A percentile compares a stretch with the other conserved stretches of the same genome.
Evolutionary conservation across 2,888 invertebrate species (phyloP).

Genomic region (Athrips mouffetella): DNA sequence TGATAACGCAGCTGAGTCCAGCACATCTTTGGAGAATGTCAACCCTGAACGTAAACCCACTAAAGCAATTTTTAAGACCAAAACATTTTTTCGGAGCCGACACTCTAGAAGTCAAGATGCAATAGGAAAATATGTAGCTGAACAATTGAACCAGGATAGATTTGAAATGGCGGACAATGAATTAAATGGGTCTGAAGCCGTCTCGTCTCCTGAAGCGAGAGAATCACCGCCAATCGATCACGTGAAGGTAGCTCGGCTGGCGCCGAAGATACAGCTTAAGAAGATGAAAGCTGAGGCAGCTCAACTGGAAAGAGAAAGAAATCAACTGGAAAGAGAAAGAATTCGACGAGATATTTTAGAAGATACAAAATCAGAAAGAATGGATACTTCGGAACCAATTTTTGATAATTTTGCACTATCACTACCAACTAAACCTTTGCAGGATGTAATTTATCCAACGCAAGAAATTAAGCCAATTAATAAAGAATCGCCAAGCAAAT

Average conservation of each 20-base stretch:
- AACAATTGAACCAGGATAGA: slow-evolving; percentile 67
- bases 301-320: slow-evolving; percentile 52
- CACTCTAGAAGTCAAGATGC: slow-evolving; percentile 76
- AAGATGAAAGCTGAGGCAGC: slow-evolving; percentile 72
- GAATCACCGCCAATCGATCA: slow-evolving; percentile 70
- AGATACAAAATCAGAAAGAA: slow-evolving; percentile 23
- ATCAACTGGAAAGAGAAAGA: slow-evolving; percentile 52
- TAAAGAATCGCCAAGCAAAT: slow-evolving; percentile 29
- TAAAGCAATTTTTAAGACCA: slow-evolving; percentile 75
- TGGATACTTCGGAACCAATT: slow-evolving; percentile 21
- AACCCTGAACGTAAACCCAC: slow-evolving; percentile 37
- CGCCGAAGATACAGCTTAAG: slow-evolving; percentile 73
- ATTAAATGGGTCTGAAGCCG: slow-evolving; percentile 58
- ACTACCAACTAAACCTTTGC: slow-evolving; percentile 22
- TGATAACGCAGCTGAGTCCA: slow-evolving; percentile 35
- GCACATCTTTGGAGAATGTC: slow-evolving; percentile 37
- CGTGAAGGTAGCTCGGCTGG: slow-evolving; percentile 75
- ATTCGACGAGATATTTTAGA: slow-evolving; percentile 22
- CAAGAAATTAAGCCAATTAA: slow-evolving; percentile 54
- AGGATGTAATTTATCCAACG: slow-evolving; percentile 52
- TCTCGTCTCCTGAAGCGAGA: slow-evolving; percentile 58
- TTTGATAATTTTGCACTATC: slow-evolving; percentile 15
- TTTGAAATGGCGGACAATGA: slow-evolving; percentile 63
- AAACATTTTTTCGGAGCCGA: slow-evolving; percentile 76
- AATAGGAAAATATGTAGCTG: slow-evolving; percentile 74